Evolutionary conservation across 2,797 vertebrate genomes (phyloP), one percentile per base, ranked within the genome.

Genomic region (Acrossocheilus fasciatus): DNA sequence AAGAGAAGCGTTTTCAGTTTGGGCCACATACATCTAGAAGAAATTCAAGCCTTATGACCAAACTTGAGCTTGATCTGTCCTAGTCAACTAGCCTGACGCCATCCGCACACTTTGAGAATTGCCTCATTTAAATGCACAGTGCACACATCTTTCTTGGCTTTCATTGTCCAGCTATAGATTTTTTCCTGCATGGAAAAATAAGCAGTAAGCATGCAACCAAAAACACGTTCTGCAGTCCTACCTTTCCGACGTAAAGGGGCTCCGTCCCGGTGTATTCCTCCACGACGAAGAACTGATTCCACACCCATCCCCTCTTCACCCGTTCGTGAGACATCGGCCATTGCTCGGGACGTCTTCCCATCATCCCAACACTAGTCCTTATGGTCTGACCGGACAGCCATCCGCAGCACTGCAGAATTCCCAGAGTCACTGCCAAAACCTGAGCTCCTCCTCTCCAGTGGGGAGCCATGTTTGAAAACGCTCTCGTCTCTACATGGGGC

Each of bases 261-360:
- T 99, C 98, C 0, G 98, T 99, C 89, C 98, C 98, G 0, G 98
- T 99, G 95, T 99, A 99, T 93, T 99, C 98, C 91, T 99, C 98
- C 93, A 99, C 98, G 91, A 99, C 98, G 83, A 99, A 99, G 95
- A 99, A 99, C 88, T 99, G 98, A 91, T 99, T 99, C 98, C 98
- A 99, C 89, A 99, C 98, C 98, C 98, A 99, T 94, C 98, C 98
- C 39, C 98, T 97, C 94, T 98, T 99, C 85, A 98, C 98, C 74
- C 98, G 93, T 81, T 97, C 97, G 0, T 95, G 36, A 0, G 96
- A 95, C 12, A 94, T 95, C 43, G 94, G 89, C 0, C 90, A 85
- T 23, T 95, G 93, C 15, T 95, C 96, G 30, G 89, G 89, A 0
- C 86, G 86, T 26, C 66, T 92, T 17, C 45, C 36, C 14, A 52